Evolutionary conservation across 2,113 vertebrate genomes (phyloP), one percentile per base, ranked within the genome.

Genomic region (Tachycineta bicolor): DNA sequence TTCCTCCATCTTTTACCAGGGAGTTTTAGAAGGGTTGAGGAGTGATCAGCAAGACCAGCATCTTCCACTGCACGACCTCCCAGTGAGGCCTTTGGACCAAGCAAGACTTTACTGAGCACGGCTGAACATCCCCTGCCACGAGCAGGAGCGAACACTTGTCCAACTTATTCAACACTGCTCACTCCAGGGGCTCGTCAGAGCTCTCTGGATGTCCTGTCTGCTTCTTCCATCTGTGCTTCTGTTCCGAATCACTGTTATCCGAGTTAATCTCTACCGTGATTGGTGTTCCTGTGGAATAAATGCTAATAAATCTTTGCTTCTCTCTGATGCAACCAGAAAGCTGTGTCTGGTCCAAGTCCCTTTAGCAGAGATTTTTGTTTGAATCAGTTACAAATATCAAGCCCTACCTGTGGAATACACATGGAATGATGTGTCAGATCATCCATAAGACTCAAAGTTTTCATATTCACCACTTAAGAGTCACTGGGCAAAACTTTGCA

Each of bases 221-320:
- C 93, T 83, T 34, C 94, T 82, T 64, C 58, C 60, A 6, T 6
- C 92, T 53, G 60, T 33, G 28, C 26, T 75, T 44, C 85, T 95
- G 47, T 56, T 34, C 60, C 41, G 1, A 67, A 92, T 81, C 90
- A 83, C 79, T 68, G 78, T 21, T 41, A 39, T 39, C 62, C 31
- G 49, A 93, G 47, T 80, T 88, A 50, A 87, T 88, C 68, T 83
- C 83, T 87, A 23, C 69, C 2, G 5, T 84, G 90, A 86, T 82
- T 93, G 82, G 62, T 75, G 60, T 39, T 83, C 67, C 23, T 77
- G 31, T 21, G 52, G 63, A 84, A 89, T 34, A 76, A 71, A 62
- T 10, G 34, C 68, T 81, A 96, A 97, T 97, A 97, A 95, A 97
- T 39, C 94, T 97, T 87, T 74, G 84, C 73, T 95, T 96, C 53